Base-by-base conservation (phyloP, 2,113 vertebrate species). In the Gymnogyps californianus region DNA sequence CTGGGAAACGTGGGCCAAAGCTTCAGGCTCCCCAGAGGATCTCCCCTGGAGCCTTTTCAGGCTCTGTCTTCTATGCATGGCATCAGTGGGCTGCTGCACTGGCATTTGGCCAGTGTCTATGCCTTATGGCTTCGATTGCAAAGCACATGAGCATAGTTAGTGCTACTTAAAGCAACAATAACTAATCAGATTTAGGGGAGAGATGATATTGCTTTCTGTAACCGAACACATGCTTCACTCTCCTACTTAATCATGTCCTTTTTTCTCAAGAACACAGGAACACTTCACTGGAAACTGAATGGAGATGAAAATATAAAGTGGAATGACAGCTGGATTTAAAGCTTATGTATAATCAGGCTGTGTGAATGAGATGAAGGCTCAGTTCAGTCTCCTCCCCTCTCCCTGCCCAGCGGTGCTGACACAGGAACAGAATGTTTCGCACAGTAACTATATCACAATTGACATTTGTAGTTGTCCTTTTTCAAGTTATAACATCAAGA, bases 191-290 rank as follows among this genome's bases (percentile, higher is more conserved):
- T 87, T 66, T 76, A 87, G 34, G 70, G 54, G 49, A 85, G 52
- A 89, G 38, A 87, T 69, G 44, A 59, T 85, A 65, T 9, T 74
- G 31, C 36, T 62, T 93, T 94, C 81, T 38, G 36, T 83, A 83
- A 96, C 10, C 0, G 1, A 90, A 85, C 44, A 29, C n/a, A 18
- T 34, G 11, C 59, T 91, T 87, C 54, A 34, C n/a, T 89, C 49
- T 91, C 65, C 61, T 79, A 79, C 81, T 24, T 89, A 90, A 95
- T 93, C 75, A 78, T 34, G 40, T 44, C 61, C n/a, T 85, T 89
- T 93, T 79, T 76, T 42, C 65, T 91, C 72, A 91, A 69, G 90
- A 95, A 69, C 77, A 89, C 82, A 91, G 75, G 92, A 88, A 91
- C 70, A 83, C 84, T 95, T 79, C 61, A 85, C 44, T 87, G 36